Evolutionary conservation across 2,888 invertebrate species (phyloP), one percentile per base, ranked within the genome.

Genomic region (Baccha elongata): DNA sequence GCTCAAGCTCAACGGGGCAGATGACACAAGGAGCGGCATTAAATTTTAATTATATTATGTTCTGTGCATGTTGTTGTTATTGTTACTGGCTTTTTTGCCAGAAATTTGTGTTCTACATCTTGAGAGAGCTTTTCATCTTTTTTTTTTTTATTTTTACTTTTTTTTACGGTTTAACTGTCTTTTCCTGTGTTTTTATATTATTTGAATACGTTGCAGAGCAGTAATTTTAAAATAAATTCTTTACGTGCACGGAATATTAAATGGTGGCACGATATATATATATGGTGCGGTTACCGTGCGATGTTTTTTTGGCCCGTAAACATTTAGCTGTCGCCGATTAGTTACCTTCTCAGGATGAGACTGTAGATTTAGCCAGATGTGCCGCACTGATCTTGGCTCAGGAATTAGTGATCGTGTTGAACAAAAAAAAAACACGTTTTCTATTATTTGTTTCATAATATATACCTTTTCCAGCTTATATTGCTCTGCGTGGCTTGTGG

Each of bases 61-160:
- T 26, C 13, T 55, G 69, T 69, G 83, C 72, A 55, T 72, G 64
- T 26, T 26, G 19, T 35, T 37, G 6, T 35, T 35, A 3, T 17
- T 35, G 17, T 32, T n/a, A 13, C 17, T 55, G 37, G 80, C 67
- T 79, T 81, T 80, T 81, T 78, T 69, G 40, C 67, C 74, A 83
- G 69, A 83, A 85, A 74, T 85, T 52, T 83, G 78, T 85, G 84
- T 85, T 85, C 84, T 83, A 85, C 84, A 83, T 84, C 80, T 81
- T 52, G 60, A 75, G 69, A 75, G 65, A 75, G 80, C 75, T 65
- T 72, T 78, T 62, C 29, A 69, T 48, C 42, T 32, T 46, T 37
- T 50, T 46, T 26, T 13, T 40, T 50, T 21, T 19, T 29, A 1
- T 60, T 40, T 13, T 64, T 19, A 37, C 42, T 72, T 40, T 46